Evolutionary conservation across 2,113 vertebrate species (phyloP).

Genomic region (Alexandromys fortis): DNA sequence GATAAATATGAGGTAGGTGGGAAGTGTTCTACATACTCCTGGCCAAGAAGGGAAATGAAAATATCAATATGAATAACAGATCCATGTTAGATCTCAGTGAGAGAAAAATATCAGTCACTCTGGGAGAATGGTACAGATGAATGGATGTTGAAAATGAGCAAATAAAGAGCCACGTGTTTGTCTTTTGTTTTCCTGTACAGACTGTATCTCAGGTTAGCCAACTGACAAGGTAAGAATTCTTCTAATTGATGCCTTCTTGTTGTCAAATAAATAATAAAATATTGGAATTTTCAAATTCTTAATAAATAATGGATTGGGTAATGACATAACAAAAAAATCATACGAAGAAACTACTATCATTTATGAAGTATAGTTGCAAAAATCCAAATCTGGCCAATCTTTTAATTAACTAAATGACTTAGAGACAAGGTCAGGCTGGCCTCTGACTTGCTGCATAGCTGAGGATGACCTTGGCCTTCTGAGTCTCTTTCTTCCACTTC

Average conservation of each 20-base stretch:
- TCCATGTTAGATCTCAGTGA: not conserved
- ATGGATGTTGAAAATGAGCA: conserved; percentile 42
- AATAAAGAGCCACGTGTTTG: not conserved
- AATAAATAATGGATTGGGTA: conserved; percentile 43
- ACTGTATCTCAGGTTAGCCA: not conserved
- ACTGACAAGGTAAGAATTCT: not conserved
- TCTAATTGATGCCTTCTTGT: not conserved
- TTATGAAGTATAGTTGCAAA: not conserved
- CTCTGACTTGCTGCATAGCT: not conserved
- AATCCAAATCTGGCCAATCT: not conserved
- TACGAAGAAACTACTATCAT: not conserved
- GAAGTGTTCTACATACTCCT: not conserved
- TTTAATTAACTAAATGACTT: not conserved
- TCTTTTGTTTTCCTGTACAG: not conserved
- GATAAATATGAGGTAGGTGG: not conserved
- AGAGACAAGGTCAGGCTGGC: not conserved
- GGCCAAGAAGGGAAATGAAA: not conserved
- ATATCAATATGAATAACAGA: not conserved
- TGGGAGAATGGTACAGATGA: not conserved
- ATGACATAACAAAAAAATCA: conserved; percentile 8
- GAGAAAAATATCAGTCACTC: not conserved
- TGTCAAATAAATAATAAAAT: conserved; percentile 38
- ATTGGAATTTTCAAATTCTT: conserved; percentile 9
- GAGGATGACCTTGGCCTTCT: not conserved
- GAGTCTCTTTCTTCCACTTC: not conserved